Base-by-base conservation (phyloP, 2,888 invertebrate species). In the Aphodius sticticus region DNA sequence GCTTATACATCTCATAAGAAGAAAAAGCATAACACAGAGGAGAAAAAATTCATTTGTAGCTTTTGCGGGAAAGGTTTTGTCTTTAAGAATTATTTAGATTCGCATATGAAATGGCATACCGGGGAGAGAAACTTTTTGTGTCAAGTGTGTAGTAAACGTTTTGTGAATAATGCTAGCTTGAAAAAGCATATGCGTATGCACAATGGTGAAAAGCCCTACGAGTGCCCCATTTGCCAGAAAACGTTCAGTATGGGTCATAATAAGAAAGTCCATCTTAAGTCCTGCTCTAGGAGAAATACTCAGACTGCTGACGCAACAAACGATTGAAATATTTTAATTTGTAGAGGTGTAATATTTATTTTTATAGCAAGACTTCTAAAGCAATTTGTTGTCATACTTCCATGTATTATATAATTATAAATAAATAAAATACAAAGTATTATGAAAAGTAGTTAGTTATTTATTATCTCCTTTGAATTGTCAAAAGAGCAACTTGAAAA, bases 171-270 rank as follows among this genome's bases (percentile, higher is more conserved):
- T 3, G 72, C 72, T 6, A 78, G 78, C 5, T 38, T 81, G 37
- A 79, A 72, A 1, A 76, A 77, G 16, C 81, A 81, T 69, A 80
- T 76, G 71, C 76, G 78, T 36, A 79, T 70, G 15, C 81, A 81
- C 69, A 81, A 80, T 12, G 81, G 81, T 16, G 81, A 79, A 15
- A 79, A 79, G 72, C 77, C 78, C 6, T 79, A 70, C 14, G 76
- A 69, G 16, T 79, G 78, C 53, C 38, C 70, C 38, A 76, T 76
- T 70, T 79, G 78, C 53, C 76, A 70, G 12, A 76, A 79, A 38
- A 16, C 70, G 16, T 79, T 79, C 69, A 76, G 38, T 15, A 76
- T 76, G 53, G 53, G 36, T 69, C 76, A 72, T 76, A 79, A 79
- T 71, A 70, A 71, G 70, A 36, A 69, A n/a, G 36, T 76, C 38